phyloP scores from a whole-genome alignment of 2,888 invertebrate genomes.

The Helobdella robusta region DNA sequence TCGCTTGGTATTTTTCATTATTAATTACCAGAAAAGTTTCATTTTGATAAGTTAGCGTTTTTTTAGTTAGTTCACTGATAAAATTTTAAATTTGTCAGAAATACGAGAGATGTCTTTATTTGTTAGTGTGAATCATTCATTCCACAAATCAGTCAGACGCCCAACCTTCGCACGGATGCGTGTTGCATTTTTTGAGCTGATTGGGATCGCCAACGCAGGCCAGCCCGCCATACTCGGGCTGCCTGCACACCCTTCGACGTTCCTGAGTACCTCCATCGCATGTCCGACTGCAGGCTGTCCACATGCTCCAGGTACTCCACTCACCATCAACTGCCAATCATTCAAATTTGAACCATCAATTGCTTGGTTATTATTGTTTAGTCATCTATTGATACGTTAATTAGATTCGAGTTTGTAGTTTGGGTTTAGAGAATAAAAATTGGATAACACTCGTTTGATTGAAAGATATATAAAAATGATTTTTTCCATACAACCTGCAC shows the following conservation, averaged over 20 bases:
- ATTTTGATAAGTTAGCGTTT: no score
- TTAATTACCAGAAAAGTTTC: no score
- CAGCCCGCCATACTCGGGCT: constrained; percentile 48
- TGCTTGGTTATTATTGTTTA: not conserved
- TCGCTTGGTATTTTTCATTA: no score
- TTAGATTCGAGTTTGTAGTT: no score
- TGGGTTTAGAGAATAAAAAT: no score
- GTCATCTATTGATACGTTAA: no score
- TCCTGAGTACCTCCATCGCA: constrained; percentile 55
- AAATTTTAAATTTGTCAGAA: no score
- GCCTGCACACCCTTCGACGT: constrained; percentile 52
- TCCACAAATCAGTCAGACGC: no score
- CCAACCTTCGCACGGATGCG: constrained; percentile 43
- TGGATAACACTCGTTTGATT: no score
- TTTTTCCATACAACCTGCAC: constrained; percentile 45
- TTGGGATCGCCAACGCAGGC: constrained; percentile 47
- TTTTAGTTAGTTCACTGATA: no score
- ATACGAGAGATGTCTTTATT: no score
- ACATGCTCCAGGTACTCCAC: constrained; percentile 55
- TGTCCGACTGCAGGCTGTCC: constrained; percentile 54
- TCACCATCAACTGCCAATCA: constrained; percentile 40
- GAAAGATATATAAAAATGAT: constrained; percentile 37
- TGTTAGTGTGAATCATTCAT: no score
- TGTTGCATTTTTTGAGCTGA: constrained; percentile 43
- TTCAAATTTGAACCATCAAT: not conserved